Conservation (phyloP, 2,797 vertebrate genomes). For the Iguana delicatissima region DNA sequence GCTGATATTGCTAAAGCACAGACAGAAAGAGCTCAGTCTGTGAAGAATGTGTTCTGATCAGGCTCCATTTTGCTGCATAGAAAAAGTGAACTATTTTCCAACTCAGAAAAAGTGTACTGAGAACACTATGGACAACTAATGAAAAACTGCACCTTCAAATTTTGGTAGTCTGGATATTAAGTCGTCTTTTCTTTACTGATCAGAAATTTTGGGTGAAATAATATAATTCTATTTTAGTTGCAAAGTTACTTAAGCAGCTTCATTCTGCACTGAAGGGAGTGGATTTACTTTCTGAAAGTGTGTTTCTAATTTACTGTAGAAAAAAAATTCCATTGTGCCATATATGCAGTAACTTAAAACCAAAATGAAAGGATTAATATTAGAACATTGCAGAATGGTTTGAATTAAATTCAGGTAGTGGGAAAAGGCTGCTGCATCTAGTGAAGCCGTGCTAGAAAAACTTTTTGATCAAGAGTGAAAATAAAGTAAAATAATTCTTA, state of each 20-base stretch:
- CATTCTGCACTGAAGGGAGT: constrained; percentile 70
- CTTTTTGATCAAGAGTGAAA: constrained; percentile 72
- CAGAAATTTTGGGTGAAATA: constrained; percentile 49
- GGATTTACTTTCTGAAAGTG: constrained; percentile 69
- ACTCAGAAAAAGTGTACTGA: neutral
- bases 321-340: constrained; percentile 83
- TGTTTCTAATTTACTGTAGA: constrained; percentile 84
- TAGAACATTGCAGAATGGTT: constrained; percentile 82
- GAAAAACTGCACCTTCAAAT: constrained; percentile 1
- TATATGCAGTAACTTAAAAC: constrained; percentile 84
- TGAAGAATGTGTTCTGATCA: neutral
- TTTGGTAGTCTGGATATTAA: neutral
- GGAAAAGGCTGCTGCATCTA: constrained; percentile 75
- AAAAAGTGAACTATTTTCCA: neutral
- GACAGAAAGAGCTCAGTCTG: neutral
- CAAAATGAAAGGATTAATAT: constrained; percentile 84
- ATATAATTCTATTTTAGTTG: constrained; percentile 65
- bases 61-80: neutral
- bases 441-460: constrained; percentile 68
- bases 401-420: constrained; percentile 86
- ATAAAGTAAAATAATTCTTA: constrained; percentile 70
- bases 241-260: constrained; percentile 75
- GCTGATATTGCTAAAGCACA: neutral
- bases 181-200: constrained; percentile 47
- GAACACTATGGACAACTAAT: constrained; percentile 28